Base-by-base conservation (phyloP, 2,113 vertebrate species). In the Petaurus breviceps region DNA sequence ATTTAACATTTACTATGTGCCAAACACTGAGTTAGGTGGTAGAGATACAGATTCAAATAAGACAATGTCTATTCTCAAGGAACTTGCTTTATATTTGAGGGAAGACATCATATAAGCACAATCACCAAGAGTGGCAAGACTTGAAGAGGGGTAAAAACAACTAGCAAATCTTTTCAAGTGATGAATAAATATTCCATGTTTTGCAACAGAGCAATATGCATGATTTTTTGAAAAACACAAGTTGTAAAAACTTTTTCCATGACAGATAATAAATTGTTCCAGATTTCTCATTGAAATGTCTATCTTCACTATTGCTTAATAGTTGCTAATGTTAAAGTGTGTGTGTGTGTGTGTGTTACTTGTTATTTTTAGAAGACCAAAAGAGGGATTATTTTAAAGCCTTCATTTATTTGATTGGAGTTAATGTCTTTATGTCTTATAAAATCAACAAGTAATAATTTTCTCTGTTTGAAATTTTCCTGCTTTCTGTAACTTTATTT, bases 331-430 rank as follows among this genome's bases (percentile, higher is more conserved):
- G 50, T 92, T 95, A 97, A 93, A 51, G 57, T 0, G 3, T 25
- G 0, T 93, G 98, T 97, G 91, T 31, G 92, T 31, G n/a, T 96
- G 92, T 93, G 96, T 3, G 93, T 95, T 57, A 47, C 96, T 95
- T 53, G 3, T 89, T 43, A 7, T 94, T 94, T 25, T 57, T 95
- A 43, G 95, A 97, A 95, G 68, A 57, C 28, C 5, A 0, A 51
- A 12, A 89, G 95, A 94, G 37, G 22, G 90, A 2, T 11, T 55
- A 93, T 97, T 96, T 54, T 96, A 31, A 54, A 54, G 52, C 37
- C 90, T 14, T 84, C 89, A 77, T 11, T 51, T 43, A 61, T 9
- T 52, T 31, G 52, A 37, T 37, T 10, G 23, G 94, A 91, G 98
- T 95, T 95, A 97, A 92, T 89, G 22, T 77, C 12, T 90, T 95